These are phyloP conservation scores for Formica aserva DNA, from an alignment of 2,888 invertebrate species.

Conservation along the genomic window DNA sequence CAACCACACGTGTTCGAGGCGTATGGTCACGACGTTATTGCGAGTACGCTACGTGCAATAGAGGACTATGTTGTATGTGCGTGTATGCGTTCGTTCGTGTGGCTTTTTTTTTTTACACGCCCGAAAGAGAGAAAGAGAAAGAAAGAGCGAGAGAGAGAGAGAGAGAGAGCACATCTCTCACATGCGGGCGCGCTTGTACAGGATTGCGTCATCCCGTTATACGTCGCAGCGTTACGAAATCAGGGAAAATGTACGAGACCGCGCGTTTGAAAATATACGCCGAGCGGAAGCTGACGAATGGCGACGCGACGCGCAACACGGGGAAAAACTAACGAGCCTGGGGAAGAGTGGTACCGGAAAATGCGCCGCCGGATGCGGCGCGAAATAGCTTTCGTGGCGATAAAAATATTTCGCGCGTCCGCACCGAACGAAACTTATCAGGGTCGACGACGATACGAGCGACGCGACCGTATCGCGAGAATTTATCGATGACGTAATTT, in stretches of 20 bases:
- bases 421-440: constrained; percentile 43
- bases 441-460: constrained; percentile 6
- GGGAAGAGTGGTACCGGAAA: background rate
- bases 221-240: constrained; percentile 70
- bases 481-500: constrained; percentile 6
- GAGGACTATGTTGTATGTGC: constrained; percentile 30
- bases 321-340: constrained; percentile 43
- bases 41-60: constrained; percentile 44
- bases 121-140: background rate
- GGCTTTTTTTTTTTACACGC: constrained; percentile 55
- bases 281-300: constrained; percentile 49
- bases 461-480: background rate
- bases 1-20: constrained; percentile 67
- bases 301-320: constrained; percentile 16
- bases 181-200: constrained; percentile 15
- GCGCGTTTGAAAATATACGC: constrained; percentile 48
- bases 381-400: constrained; percentile 38
- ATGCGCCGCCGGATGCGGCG: constrained; percentile 27
- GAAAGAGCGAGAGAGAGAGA: constrained; percentile 7
- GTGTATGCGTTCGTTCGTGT: constrained; percentile 46
- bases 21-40: constrained; percentile 69
- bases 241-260: constrained; percentile 71
- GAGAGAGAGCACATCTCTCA: background rate
- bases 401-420: constrained; percentile 46
- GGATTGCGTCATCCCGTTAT: constrained; percentile 62